phyloP scores from a whole-genome alignment of 2,888 invertebrate genomes.

The Parnassius smintheus region DNA sequence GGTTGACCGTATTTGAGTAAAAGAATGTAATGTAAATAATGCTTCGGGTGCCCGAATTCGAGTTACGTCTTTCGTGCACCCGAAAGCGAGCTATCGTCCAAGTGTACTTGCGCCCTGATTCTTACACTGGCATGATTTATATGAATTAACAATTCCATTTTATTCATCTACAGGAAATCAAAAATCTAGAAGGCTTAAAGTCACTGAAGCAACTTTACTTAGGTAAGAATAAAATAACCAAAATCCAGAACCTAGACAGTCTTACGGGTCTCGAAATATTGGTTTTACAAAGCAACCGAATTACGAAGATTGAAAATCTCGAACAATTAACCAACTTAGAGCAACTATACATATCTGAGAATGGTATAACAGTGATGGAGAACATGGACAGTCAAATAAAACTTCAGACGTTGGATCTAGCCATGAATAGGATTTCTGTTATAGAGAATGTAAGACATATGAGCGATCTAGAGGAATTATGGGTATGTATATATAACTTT shows the following conservation, averaged over 20 bases:
- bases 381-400: conserved; percentile 85
- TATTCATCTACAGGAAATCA: conserved; percentile 84
- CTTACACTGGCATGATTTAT: too few relatives aligned
- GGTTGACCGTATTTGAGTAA: too few relatives aligned
- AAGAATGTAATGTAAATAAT: too few relatives aligned
- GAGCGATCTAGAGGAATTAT: conserved; percentile 92
- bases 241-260: conserved; percentile 90
- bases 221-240: conserved; percentile 96
- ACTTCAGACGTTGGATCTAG: conserved; percentile 94
- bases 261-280: conserved; percentile 88
- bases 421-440: conserved; percentile 90
- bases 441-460: conserved; percentile 91
- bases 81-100: too few relatives aligned
- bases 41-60: too few relatives aligned
- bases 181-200: conserved; percentile 89
- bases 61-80: too few relatives aligned
- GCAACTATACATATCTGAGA: conserved; percentile 96
- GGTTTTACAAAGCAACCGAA: conserved; percentile 94
- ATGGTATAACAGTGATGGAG: conserved; percentile 91
- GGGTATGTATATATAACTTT: conserved; percentile 84
- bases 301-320: conserved; percentile 93
- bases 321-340: conserved; percentile 87
- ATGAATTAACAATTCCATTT: too few relatives aligned
- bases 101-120: too few relatives aligned
- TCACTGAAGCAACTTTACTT: conserved; percentile 90